Evolutionary conservation across 64 coral and sea anemone genomes (phyloP).

Genomic region (Stichodactyla helianthus): DNA sequence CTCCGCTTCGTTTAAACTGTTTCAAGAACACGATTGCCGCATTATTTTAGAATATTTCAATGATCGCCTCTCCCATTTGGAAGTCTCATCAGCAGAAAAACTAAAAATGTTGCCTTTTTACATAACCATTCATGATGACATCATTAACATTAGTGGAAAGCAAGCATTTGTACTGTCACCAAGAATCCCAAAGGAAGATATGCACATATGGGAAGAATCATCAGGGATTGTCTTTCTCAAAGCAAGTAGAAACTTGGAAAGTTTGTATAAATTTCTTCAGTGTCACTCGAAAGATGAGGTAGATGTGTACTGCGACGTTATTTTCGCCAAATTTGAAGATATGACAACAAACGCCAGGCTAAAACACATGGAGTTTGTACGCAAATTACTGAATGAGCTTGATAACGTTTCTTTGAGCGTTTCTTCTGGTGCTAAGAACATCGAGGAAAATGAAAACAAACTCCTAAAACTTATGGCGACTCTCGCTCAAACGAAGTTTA

Average conservation of each 20-base stretch:
- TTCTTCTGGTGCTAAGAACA: not conserved
- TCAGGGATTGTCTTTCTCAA: constrained; percentile 11
- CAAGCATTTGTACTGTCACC: constrained; percentile 3
- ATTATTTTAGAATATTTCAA: constrained; percentile 32
- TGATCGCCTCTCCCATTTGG: not conserved
- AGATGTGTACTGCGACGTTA: constrained; percentile 9
- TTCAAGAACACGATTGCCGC: not conserved
- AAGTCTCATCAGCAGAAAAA: not conserved
- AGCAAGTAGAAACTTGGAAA: not conserved
- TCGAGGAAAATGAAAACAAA: not conserved
- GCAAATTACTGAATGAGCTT: not conserved
- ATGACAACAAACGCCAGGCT: not conserved
- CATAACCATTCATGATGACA: not conserved
- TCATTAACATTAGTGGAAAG: not conserved
- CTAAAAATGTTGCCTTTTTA: constrained; percentile 28
- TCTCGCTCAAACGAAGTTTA: constrained; percentile 12
- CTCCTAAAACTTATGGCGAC: not conserved
- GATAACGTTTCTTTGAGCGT: not conserved
- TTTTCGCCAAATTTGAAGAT: constrained; percentile 12
- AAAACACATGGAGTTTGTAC: not conserved
- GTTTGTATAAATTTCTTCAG: constrained; percentile 15
- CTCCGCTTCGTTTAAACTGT: not conserved
- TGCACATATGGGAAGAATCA: not conserved
- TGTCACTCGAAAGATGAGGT: not conserved
- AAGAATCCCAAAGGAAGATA: constrained; percentile 7